Evolutionary conservation across 2,113 vertebrate species (phyloP), one percentile per base, ranked within the genome.

Genomic region (Ondatra zibethicus): DNA sequence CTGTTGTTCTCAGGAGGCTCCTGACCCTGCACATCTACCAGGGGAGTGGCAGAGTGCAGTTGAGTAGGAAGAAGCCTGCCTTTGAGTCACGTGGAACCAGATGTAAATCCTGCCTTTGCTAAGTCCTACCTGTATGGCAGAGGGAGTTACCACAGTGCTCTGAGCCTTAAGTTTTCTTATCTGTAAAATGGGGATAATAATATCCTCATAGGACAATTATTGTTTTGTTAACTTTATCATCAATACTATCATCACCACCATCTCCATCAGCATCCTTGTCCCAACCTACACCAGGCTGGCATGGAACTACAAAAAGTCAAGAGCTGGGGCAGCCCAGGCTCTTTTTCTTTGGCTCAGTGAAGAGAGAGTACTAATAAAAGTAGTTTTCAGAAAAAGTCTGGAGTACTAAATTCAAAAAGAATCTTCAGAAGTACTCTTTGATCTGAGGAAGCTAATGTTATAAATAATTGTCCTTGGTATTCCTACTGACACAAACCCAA

Each of bases 1-100:
- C 94, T 98, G 97, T 92, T 98, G 85, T 89, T 94, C 94, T 81
- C 91, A 96, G 5, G 82, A 80, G 88, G 89, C 72, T 93, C 93
- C 95, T 93, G 58, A 97, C 97, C 98, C 97, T 92, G 85, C 96
- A 94, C 89, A 61, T 90, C 96, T 91, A 95, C 97, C 91, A 96
- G 42, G 73, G 86, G 93, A 96, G 58, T 72, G 29, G 45, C 39
- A 0, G 14, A 52, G 47, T 52, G 31, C 1, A 58, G 47, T n/a
- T 89, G 58, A 42, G 75, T 82, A 65, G 87, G 66, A 89, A 92
- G 76, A 97, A 70, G 23, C 31, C 19, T n/a, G 36, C 52, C 70
- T 88, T 91, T 58, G 88, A 97, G 66, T 97, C 93, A 85, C 25
- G 2, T 16, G 45, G 87, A 72, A 84, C 42, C n/a, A 50, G 55